Evolutionary conservation across 2,797 vertebrate genomes (phyloP).

Genomic region (Squalus acanthias): DNA sequence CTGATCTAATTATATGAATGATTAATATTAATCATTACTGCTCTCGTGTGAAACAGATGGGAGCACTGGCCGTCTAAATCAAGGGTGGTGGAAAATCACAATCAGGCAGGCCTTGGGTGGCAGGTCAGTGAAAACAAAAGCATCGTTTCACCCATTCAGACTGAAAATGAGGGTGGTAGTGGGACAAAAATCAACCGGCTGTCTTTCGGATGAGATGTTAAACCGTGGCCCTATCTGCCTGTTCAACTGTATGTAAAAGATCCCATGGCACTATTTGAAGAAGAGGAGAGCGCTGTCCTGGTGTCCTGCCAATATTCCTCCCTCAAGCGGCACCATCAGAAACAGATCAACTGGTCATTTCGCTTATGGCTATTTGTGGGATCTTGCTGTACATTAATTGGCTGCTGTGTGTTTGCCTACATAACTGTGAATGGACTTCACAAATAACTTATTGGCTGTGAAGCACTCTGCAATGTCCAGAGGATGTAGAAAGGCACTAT

Average conservation of each 20-base stretch:
- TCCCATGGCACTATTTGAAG: too few species aligned
- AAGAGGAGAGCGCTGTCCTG: too few species aligned
- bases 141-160: not conserved
- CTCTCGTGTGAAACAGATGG: not conserved
- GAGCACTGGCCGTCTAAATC: not conserved
- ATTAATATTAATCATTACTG: not conserved
- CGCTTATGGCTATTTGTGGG: not conserved
- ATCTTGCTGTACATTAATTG: not conserved
- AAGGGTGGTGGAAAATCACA: not conserved
- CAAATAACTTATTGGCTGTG: not conserved
- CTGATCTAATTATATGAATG: not conserved
- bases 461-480: not conserved
- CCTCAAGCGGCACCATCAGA: too few species aligned
- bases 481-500: too few species aligned
- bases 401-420: not conserved
- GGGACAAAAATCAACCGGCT: not conserved
- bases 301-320: too few species aligned
- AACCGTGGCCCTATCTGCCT: too few species aligned
- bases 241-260: too few species aligned
- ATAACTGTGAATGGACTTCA: not conserved
- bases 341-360: not conserved
- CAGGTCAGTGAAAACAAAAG: not conserved
- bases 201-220: too few species aligned
- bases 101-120: not conserved
- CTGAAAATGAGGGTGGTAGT: not conserved